Percentiles rank a stretch among this genome's conserved stretches.
phyloP scores from a whole-genome alignment of 1,140 invertebrate genomes.

The Sweltsa coloradensis region DNA sequence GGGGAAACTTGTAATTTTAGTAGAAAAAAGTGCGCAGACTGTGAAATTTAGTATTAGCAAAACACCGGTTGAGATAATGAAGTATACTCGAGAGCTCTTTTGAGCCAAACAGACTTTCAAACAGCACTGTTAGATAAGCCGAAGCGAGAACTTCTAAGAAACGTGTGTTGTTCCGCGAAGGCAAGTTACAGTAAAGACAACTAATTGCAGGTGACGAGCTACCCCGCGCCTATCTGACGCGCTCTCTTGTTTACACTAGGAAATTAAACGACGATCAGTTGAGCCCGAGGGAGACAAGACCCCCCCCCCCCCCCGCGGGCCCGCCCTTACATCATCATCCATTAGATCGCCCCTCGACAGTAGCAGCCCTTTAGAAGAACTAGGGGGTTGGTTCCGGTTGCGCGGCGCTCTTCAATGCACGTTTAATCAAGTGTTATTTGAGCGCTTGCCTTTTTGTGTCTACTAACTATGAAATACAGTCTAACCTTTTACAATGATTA shows the following conservation, averaged over 20 bases:
- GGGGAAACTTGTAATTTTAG: no score
- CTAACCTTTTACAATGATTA: conserved; percentile 26
- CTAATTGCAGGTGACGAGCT: no score
- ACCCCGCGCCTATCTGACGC: no score
- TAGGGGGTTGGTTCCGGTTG: conserved; percentile 17
- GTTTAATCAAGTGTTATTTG: conserved; percentile 26
- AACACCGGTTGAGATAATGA: no score
- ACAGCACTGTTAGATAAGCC: no score
- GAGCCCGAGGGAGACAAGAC: neutral
- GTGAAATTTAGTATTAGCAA: no score
- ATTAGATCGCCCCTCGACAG: conserved; percentile 6
- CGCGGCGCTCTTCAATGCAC: conserved; percentile 24
- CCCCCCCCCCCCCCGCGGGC: neutral
- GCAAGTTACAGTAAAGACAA: no score
- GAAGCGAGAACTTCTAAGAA: no score
- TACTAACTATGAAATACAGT: conserved; percentile 12
- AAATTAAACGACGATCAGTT: conserved; percentile 15
- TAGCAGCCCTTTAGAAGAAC: conserved; percentile 2
- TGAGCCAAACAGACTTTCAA: no score
- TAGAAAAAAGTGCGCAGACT: no score
- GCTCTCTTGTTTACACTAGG: conserved; percentile 7
- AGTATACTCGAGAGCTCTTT: no score
- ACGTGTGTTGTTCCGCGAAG: no score
- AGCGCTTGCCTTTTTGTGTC: conserved; percentile 17
- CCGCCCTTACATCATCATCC: conserved; percentile 6